These are phyloP conservation scores for Philhelius pedissequus DNA, from an alignment of 2,888 invertebrate species.

Conservation along the genomic window DNA sequence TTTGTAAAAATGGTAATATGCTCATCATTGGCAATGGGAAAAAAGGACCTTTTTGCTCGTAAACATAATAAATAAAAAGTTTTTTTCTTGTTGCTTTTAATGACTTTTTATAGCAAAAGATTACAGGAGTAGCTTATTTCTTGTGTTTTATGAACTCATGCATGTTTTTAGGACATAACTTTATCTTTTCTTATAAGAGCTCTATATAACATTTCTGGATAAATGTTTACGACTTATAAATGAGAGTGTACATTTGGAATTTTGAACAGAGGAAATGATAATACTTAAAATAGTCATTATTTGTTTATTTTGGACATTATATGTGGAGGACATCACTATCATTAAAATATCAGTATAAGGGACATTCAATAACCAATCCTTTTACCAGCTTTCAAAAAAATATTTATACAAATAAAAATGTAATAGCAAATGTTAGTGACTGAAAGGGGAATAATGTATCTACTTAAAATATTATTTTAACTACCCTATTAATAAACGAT, in stretches of 20 bases:
- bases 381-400: no score
- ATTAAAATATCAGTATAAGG: no score
- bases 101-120: not conserved
- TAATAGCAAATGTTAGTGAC: no score
- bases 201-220: not conserved
- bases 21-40: not conserved
- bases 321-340: not conserved
- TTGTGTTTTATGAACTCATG: not conserved
- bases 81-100: not conserved
- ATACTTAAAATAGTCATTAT: not conserved
- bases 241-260: not conserved
- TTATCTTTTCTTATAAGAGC: not conserved
- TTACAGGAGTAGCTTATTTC: not conserved
- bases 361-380: no score
- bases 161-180: not conserved
- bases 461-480: no score
- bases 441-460: no score
- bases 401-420: no score
- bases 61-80: not conserved
- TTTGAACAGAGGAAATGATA: not conserved
- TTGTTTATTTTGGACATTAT: not conserved
- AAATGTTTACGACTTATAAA: not conserved
- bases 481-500: no score
- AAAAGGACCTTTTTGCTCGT: not conserved
- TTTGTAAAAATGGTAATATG: slow-evolving; percentile 6